Evolutionary conservation across 1,140 invertebrate genomes (phyloP).

Genomic region (Sycobia sp.): DNA sequence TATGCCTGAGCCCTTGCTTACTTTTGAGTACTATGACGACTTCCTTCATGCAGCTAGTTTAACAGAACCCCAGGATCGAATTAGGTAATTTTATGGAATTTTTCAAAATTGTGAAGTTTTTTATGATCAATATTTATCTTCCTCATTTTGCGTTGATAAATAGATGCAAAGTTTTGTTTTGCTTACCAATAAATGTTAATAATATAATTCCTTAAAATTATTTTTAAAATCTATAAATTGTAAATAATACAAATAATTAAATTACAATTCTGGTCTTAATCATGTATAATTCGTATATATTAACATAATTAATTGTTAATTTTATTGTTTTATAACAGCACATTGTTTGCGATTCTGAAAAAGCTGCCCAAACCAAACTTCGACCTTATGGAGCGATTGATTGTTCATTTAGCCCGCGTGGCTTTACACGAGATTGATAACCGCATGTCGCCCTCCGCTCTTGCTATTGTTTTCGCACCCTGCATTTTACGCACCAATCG

Average conservation of each 20-base stretch:
- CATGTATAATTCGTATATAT: no score
- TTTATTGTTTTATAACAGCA: conserved; percentile 56
- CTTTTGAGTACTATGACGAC: conserved; percentile 93
- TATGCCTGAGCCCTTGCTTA: conserved; percentile 90
- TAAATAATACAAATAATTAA: no score
- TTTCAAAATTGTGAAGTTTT: neutral
- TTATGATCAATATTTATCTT: neutral
- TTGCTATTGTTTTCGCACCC: conserved; percentile 95
- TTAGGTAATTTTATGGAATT: conserved; percentile 57
- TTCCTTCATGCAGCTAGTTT: conserved; percentile 87
- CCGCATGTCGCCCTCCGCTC: conserved; percentile 87
- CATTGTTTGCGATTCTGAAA: conserved; percentile 84
- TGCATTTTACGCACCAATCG: conserved; percentile 89
- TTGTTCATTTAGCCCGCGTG: conserved; percentile 91
- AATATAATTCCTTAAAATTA: no score
- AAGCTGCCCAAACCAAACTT: conserved; percentile 89
- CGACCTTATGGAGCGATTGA: conserved; percentile 88
- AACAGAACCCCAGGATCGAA: conserved; percentile 79
- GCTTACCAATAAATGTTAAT: no score
- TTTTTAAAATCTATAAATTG: no score
- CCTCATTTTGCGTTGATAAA: no score
- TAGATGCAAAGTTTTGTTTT: no score
- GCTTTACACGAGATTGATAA: conserved; percentile 87
- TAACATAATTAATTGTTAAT: no score
- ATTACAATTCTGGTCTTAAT: no score